Evolutionary conservation across 2,797 vertebrate genomes (phyloP), one percentile per base, ranked within the genome.

Genomic region (Aplochiton taeniatus): DNA sequence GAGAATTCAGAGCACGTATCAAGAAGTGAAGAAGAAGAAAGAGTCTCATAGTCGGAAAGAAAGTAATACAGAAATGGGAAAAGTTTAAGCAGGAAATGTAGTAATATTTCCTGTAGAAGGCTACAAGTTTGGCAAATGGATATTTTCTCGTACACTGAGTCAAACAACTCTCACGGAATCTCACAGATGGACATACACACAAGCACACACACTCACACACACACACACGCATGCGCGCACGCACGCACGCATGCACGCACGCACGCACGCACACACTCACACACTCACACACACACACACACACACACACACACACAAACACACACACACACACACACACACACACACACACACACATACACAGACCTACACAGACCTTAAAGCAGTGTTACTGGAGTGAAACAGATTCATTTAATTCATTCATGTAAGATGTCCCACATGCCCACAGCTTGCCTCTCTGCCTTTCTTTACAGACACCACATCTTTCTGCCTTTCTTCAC

Each of bases 341-440:
- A n/a, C 54, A 41, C 20, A n/a, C 14, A 51, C 7, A 13, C 12
- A 13, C 11, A 50, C 16, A 53, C 9, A 53, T 16, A 53, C 17
- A 19, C 8, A 53, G 16, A 18, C 17, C 9, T 16, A 53, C 17
- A 18, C 19, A 53, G 51, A 53, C 16, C 9, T 1, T 44, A 47
- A 20, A 8, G 51, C 48, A 0, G n/a, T 18, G 51, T 55, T 69
- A 68, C 48, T 74, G 74, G 59, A 79, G 73, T 78, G 72, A 81
- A 83, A 80, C 19, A 72, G 68, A 81, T 75, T 77, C 72, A 79
- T 82, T 83, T 79, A 81, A 79, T 63, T 82, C 56, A 75, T 70
- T 69, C 63, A 85, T 70, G 81, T 75, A 17, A 75, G 65, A 77
- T 46, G 0, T 79, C 85, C 82, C 62, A 56, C 69, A 73, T 84